Conservation (phyloP, 92 coral and sea anemone species). For the Meandrina meandrites region DNA sequence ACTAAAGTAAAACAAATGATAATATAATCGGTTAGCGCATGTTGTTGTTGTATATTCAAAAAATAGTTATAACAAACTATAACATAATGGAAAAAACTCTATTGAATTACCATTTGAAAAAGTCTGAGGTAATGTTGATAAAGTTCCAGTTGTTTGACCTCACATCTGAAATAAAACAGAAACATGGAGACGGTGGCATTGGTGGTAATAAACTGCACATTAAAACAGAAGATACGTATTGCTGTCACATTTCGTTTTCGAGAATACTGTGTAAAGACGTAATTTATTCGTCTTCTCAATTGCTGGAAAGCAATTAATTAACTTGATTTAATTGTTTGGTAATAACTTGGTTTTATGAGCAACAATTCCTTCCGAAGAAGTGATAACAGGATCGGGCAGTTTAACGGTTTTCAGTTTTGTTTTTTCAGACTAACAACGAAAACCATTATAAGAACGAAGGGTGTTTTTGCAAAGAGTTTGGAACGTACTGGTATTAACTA, state of each 20-base stretch:
- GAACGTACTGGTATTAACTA: no score
- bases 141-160: conserved; percentile 15
- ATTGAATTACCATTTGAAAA: conserved; percentile 34
- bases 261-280: neutral
- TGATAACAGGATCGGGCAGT: neutral
- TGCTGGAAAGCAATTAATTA: neutral
- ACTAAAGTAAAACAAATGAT: neutral
- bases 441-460: neutral
- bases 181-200: neutral
- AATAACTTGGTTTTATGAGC: neutral
- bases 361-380: neutral
- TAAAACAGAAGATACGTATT: neutral
- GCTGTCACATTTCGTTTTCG: neutral
- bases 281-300: no score
- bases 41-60: neutral
- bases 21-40: neutral
- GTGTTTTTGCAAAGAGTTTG: neutral
- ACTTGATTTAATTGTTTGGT: neutral
- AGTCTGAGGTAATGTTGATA: conserved; percentile 12
- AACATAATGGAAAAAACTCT: neutral
- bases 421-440: neutral
- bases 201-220: neutral
- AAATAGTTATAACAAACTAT: neutral
- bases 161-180: neutral
- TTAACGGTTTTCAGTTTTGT: neutral